Percentiles rank a stretch among this genome's conserved stretches.
Conservation (phyloP, 2,113 vertebrate species). For the Perca schrenkii region DNA sequence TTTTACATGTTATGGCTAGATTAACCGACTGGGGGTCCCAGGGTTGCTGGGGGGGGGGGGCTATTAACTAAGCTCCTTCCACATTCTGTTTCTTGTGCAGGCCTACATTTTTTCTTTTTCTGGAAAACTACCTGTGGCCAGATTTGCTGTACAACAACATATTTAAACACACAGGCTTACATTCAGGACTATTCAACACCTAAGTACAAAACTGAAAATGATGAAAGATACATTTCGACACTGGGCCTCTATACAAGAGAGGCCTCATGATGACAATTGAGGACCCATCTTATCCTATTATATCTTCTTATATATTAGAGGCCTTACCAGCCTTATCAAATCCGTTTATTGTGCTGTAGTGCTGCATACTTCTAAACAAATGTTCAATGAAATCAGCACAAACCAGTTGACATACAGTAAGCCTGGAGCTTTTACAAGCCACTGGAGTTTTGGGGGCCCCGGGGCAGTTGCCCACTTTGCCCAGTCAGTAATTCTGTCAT, state of each 20-base stretch:
- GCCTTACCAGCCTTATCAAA: neutral
- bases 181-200: too few relatives aligned
- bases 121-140: too few relatives aligned
- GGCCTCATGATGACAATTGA: neutral
- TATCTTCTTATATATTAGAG: neutral
- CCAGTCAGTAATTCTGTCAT: neutral
- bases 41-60: too few relatives aligned
- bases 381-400: slow-evolving; percentile 17
- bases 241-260: neutral
- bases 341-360: neutral
- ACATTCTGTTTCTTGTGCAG: too few relatives aligned
- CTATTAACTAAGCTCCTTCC: too few relatives aligned
- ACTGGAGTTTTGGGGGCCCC: neutral
- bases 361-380: neutral
- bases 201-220: neutral
- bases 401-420: slow-evolving; percentile 1
- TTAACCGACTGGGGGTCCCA: too few relatives aligned
- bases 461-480: neutral
- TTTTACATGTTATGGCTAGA: too few relatives aligned
- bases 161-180: neutral
- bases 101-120: too few relatives aligned
- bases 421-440: neutral
- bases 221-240: neutral
- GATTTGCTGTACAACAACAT: neutral
- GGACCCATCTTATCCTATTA: neutral